A percentile compares a stretch with the other conserved stretches of the same genome.
Conservation (phyloP, 2,888 invertebrate species). For the Ctenicera cuprea region DNA sequence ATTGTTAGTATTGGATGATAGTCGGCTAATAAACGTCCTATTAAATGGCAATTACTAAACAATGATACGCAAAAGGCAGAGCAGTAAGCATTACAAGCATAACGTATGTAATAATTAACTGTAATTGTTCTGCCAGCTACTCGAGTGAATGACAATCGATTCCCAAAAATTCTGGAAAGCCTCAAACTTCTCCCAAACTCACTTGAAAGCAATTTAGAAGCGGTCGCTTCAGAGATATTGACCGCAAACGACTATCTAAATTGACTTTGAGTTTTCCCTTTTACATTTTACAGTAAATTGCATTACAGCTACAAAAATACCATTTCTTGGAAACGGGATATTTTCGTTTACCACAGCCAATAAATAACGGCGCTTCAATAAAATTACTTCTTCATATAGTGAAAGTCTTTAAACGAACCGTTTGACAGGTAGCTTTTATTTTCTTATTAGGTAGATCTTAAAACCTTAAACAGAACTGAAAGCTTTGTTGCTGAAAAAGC, state of each 20-base stretch:
- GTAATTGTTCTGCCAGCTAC: too few species aligned
- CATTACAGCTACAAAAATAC: slow-evolving; percentile 30
- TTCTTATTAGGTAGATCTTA: too few species aligned
- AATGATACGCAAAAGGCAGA: too few species aligned
- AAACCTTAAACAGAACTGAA: too few species aligned
- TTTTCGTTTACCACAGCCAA: slow-evolving; percentile 21
- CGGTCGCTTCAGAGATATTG: slow-evolving; percentile 25
- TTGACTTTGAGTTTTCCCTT: slow-evolving; percentile 35
- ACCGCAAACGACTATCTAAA: slow-evolving; percentile 34
- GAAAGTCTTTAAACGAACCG: not conserved
- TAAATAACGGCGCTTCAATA: not conserved
- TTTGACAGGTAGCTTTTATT: too few species aligned
- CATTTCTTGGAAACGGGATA: slow-evolving; percentile 25
- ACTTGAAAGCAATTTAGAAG: slow-evolving; percentile 35
- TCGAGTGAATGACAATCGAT: not conserved
- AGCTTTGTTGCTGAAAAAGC: too few species aligned
- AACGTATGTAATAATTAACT: too few species aligned
- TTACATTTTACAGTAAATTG: slow-evolving; percentile 40
- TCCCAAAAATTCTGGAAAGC: not conserved
- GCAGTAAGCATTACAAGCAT: too few species aligned
- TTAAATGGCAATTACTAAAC: too few species aligned
- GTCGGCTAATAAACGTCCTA: too few species aligned
- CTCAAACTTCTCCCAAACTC: slow-evolving; percentile 29
- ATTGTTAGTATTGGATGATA: too few species aligned
- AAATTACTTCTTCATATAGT: not conserved